Evolutionary conservation across 2,113 vertebrate genomes (phyloP).

Genomic region (Otocyon megalotis): DNA sequence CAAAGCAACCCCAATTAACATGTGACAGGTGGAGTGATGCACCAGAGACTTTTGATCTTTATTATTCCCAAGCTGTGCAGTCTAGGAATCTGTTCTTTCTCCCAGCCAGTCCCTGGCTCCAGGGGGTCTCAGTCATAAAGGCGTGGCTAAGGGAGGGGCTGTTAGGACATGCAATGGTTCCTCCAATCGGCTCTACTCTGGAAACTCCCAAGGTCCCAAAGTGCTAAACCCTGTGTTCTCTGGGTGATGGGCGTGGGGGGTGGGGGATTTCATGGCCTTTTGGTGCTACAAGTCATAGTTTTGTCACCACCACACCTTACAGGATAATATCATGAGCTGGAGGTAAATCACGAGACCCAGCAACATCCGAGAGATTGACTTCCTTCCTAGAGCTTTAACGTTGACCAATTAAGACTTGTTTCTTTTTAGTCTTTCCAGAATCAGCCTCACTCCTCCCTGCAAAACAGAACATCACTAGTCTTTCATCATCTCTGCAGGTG

Average conservation of each 20-base stretch:
- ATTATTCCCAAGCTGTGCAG: constrained; percentile 63
- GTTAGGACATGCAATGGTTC: neutral
- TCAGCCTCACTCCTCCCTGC: neutral
- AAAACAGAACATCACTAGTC: neutral
- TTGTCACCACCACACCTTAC: neutral
- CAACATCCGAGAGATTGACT: neutral
- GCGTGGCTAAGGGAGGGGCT: constrained; percentile 59
- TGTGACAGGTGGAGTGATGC: constrained; percentile 34
- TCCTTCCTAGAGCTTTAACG: neutral
- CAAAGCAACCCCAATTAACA: constrained; percentile 43
- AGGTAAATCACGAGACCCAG: neutral
- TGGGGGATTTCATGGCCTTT: neutral
- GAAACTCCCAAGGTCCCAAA: neutral
- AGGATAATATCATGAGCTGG: neutral
- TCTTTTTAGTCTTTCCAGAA: neutral
- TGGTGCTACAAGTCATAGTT: neutral
- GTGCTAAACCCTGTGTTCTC: neutral
- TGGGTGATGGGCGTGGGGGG: neutral
- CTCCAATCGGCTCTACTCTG: neutral
- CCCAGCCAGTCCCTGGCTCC: constrained; percentile 71
- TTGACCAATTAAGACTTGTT: neutral
- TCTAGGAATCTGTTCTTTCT: neutral
- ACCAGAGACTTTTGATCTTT: constrained; percentile 34
- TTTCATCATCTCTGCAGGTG: neutral
- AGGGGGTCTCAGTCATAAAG: constrained; percentile 75